A percentile compares a stretch with the other conserved stretches of the same genome.
These are phyloP conservation scores for Nothoprocta pentlandii DNA, from an alignment of 2,113 vertebrate species.

Conservation along the genomic window DNA sequence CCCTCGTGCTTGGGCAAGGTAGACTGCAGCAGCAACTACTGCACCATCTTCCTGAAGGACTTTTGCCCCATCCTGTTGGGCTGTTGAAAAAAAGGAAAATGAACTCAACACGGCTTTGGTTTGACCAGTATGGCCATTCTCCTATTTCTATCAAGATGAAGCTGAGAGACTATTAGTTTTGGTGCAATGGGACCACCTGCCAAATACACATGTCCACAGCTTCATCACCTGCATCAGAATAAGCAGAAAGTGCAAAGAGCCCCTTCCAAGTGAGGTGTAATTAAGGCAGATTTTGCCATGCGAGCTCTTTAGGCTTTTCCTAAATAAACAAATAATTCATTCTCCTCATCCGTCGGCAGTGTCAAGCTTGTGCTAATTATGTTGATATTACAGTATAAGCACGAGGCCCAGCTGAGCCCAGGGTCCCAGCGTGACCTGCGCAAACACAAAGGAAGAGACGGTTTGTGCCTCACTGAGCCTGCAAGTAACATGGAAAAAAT, in stretches of 20 bases:
- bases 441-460: not conserved
- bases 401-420: not conserved
- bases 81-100: not conserved
- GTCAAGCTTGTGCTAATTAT: not conserved
- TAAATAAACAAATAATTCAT: constrained; percentile 41
- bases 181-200: not conserved
- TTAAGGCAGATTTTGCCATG: not conserved
- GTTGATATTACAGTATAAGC: not conserved
- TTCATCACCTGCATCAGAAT: not conserved
- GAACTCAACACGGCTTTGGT: not conserved
- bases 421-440: not conserved
- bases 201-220: not conserved
- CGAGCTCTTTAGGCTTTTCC: constrained; percentile 21
- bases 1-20: not conserved
- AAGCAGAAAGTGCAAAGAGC: not conserved
- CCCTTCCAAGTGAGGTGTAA: not conserved
- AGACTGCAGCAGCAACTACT: fast-evolving
- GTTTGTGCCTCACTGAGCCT: not conserved
- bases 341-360: not conserved
- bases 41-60: fast-evolving
- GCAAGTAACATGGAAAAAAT: not conserved
- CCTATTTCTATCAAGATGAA: not conserved
- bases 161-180: not conserved
- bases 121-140: not conserved
- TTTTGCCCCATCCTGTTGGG: fast-evolving